phyloP scores from a whole-genome alignment of 2,888 invertebrate species.

The Muschampia plurimacula region DNA sequence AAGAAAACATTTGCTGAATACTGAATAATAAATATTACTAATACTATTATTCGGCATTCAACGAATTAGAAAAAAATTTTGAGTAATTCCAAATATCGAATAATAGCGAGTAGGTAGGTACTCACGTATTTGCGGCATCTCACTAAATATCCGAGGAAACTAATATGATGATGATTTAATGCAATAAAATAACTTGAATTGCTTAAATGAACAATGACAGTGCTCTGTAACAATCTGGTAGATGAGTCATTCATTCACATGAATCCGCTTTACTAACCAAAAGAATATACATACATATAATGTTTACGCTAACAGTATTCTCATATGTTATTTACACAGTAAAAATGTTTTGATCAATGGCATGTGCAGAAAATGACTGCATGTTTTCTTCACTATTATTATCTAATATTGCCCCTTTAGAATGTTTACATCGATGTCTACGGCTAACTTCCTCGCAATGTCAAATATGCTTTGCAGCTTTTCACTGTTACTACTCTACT shows the following conservation, averaged over 20 bases:
- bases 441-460: background rate
- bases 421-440: slow-evolving; percentile 10
- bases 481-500: slow-evolving; percentile 2
- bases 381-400: background rate
- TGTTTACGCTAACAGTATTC: slow-evolving; percentile 61
- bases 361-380: background rate
- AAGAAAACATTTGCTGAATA: too few relatives aligned
- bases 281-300: slow-evolving; percentile 55
- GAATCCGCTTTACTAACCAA: slow-evolving; percentile 68
- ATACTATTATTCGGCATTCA: too few relatives aligned
- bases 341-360: slow-evolving; percentile 27
- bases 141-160: background rate
- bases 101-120: too few relatives aligned
- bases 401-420: background rate
- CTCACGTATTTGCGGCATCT: too few relatives aligned
- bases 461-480: slow-evolving; percentile 3
- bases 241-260: slow-evolving; percentile 81
- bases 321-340: slow-evolving; percentile 37
- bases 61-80: too few relatives aligned
- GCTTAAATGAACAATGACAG: slow-evolving; percentile 51
- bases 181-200: slow-evolving; percentile 36
- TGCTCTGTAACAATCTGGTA: slow-evolving; percentile 60
- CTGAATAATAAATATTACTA: too few relatives aligned
- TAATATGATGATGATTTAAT: slow-evolving; percentile 4
- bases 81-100: too few relatives aligned